Percentiles rank a stretch among this genome's conserved stretches.
These are phyloP conservation scores for Crocidura indochinensis DNA, from an alignment of 2,797 vertebrate species.

Conservation along the genomic window DNA sequence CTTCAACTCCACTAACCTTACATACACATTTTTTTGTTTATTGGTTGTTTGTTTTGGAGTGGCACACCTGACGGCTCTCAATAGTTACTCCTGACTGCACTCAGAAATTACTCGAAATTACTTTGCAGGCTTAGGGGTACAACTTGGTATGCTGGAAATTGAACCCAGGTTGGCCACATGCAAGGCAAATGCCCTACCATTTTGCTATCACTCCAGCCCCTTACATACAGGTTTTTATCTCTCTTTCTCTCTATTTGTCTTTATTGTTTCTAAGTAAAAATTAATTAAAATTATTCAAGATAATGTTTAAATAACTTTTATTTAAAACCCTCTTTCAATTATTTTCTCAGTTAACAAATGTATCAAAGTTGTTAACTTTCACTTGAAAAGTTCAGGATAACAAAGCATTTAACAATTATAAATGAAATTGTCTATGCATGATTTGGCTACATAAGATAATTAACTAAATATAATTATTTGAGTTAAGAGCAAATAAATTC, in stretches of 20 bases:
- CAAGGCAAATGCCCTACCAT: no score
- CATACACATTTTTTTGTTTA: no score
- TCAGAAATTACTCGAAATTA: no score
- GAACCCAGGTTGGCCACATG: no score
- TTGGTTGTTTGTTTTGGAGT: no score
- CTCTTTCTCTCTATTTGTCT: constrained; percentile 14
- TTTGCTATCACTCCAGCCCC: no score
- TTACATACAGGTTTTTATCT: background rate
- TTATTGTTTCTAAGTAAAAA: background rate
- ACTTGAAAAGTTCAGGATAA: background rate
- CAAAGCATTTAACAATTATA: constrained; percentile 2
- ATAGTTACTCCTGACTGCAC: no score
- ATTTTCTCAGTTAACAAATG: constrained; percentile 26
- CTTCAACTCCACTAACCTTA: background rate
- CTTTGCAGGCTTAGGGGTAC: no score
- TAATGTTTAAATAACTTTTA: background rate
- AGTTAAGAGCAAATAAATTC: background rate
- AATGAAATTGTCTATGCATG: background rate
- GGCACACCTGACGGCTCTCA: no score
- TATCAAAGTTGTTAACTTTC: background rate
- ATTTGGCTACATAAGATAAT: background rate
- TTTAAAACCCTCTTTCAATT: background rate
- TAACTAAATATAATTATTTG: constrained; percentile 26
- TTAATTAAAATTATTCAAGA: no score
- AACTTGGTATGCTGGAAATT: no score